Evolutionary conservation across 2,797 vertebrate genomes (phyloP).

Genomic region (Poeciliopsis turneri): DNA sequence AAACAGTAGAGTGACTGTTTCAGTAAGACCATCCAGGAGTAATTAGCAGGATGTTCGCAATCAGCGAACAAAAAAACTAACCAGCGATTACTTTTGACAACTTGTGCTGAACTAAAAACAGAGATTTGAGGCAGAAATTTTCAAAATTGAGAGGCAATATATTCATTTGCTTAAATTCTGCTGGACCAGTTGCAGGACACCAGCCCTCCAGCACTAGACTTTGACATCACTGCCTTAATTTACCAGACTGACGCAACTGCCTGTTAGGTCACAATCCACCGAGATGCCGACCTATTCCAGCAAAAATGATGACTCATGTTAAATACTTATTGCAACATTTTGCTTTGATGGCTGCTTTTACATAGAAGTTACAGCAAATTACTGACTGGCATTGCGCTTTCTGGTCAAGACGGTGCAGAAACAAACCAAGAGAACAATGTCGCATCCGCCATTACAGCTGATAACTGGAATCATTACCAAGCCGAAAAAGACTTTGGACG

Average conservation of each 20-base stretch:
- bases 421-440: not conserved
- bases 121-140: not conserved
- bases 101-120: not conserved
- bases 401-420: conserved; percentile 6
- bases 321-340: conserved; percentile 3
- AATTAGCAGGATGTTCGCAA: conserved; percentile 52
- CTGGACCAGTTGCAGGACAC: not conserved
- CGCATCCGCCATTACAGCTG: not conserved
- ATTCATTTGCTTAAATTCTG: not conserved
- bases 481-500: not conserved
- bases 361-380: conserved; percentile 3
- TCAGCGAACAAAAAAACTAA: conserved; percentile 16
- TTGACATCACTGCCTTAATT: conserved; percentile 6
- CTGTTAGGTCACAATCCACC: conserved; percentile 40
- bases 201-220: not conserved
- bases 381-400: not conserved
- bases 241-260: conserved; percentile 32
- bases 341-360: conserved; percentile 11
- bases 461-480: not conserved
- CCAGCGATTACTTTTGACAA: not conserved
- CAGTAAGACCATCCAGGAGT: conserved; percentile 43
- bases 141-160: not conserved
- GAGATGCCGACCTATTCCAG: conserved; percentile 18
- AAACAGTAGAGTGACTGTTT: conserved; percentile 58
- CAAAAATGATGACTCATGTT: conserved; percentile 15